A percentile compares a stretch with the other conserved stretches of the same genome.
Evolutionary conservation across 1,140 invertebrate genomes (phyloP).

Genomic region (Arctopsyche grandis): DNA sequence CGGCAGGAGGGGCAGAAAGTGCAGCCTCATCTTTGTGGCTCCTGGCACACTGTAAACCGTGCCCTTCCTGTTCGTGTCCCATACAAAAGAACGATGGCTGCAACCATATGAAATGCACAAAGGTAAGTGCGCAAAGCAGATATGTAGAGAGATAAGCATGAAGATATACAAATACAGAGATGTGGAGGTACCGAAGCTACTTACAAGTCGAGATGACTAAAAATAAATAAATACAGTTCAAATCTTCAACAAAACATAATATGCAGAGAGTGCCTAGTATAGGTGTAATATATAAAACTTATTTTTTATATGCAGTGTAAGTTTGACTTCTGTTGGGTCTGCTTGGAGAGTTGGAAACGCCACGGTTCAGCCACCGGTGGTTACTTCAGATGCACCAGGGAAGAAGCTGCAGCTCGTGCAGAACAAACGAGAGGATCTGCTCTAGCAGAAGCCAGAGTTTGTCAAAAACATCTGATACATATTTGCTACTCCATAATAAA

Average conservation of each 20-base stretch:
- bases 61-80: conserved; percentile 78
- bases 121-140: conserved; percentile 64
- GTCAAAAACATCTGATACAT: background rate
- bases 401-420: conserved; percentile 74
- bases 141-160: background rate
- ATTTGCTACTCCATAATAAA: no score
- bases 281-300: background rate
- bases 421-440: conserved; percentile 71
- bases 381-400: conserved; percentile 79
- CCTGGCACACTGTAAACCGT: conserved; percentile 79
- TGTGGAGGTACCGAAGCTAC: no score
- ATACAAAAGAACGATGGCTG: conserved; percentile 85
- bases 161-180: no score
- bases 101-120: conserved; percentile 83
- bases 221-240: no score
- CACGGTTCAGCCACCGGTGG: conserved; percentile 79
- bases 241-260: no score
- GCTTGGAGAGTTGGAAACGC: conserved; percentile 79
- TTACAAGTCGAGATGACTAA: no score
- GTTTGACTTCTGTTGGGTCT: conserved; percentile 83
- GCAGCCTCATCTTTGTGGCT: conserved; percentile 79
- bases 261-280: no score
- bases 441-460: conserved; percentile 69
- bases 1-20: conserved; percentile 71
- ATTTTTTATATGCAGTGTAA: conserved; percentile 69